phyloP scores from a whole-genome alignment of 1,140 invertebrate genomes.

The Lepidostoma basale region DNA sequence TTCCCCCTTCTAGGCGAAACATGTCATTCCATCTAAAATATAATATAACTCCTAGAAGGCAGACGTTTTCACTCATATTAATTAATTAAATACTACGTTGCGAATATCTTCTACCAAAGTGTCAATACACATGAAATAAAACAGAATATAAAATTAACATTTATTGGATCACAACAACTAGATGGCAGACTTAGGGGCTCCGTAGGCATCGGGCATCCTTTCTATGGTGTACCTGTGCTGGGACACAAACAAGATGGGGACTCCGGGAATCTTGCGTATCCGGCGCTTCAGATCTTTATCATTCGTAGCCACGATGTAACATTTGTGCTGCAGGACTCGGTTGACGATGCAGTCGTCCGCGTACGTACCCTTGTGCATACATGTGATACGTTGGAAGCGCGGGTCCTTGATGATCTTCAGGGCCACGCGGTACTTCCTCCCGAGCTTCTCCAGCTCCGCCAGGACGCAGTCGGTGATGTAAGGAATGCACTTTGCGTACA shows the following conservation, averaged over 20 bases:
- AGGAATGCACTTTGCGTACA: conserved; percentile 98
- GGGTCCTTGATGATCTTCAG: conserved; percentile 96
- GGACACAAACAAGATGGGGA: conserved; percentile 97
- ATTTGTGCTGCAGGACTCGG: conserved; percentile 96
- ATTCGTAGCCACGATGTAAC: conserved; percentile 99
- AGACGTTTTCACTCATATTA: too few species aligned
- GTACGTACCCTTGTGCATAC: conserved; percentile 98
- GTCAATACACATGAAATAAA: too few species aligned
- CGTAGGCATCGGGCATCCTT: conserved; percentile 98
- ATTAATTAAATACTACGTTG: too few species aligned
- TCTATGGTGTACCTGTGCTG: conserved; percentile 95
- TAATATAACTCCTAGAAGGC: too few species aligned
- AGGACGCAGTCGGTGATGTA: conserved; percentile 99
- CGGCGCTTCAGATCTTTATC: conserved; percentile 96
- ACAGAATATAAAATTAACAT: too few species aligned
- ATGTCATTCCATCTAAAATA: too few species aligned
- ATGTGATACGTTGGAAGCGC: conserved; percentile 90
- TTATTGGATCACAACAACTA: conserved; percentile 42
- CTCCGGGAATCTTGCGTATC: conserved; percentile 97
- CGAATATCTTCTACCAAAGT: too few species aligned
- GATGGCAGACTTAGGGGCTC: conserved; percentile 74
- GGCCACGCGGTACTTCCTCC: conserved; percentile 93
- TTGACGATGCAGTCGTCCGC: conserved; percentile 99
- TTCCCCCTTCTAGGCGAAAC: too few species aligned
- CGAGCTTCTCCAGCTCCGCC: conserved; percentile 98